These are phyloP conservation scores for Notodonta dromedarius DNA, from an alignment of 2,888 invertebrate genomes.

Conservation along the genomic window DNA sequence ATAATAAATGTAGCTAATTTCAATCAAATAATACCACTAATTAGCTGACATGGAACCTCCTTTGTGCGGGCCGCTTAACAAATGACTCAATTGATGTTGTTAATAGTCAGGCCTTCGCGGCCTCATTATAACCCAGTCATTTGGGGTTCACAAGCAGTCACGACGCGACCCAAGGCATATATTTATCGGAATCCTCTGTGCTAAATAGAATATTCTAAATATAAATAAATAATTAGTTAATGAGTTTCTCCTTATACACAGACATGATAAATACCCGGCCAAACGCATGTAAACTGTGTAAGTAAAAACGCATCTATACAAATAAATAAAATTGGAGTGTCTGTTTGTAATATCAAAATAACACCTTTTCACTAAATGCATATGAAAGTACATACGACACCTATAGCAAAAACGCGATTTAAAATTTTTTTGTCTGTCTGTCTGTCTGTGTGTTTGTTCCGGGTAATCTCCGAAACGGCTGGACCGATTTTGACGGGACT, in stretches of 20 bases:
- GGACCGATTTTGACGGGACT: no score
- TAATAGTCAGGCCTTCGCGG: constrained; percentile 64
- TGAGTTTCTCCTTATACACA: neutral
- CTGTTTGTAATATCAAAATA: no score
- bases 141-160: constrained; percentile 56
- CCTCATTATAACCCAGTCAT: constrained; percentile 56
- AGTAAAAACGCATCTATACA: no score
- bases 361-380: no score
- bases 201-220: constrained; percentile 9
- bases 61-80: constrained; percentile 76
- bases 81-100: constrained; percentile 80
- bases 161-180: constrained; percentile 47
- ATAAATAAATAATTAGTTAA: neutral
- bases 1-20: constrained; percentile 79
- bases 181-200: constrained; percentile 36
- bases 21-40: constrained; percentile 82
- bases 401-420: no score
- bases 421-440: no score
- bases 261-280: neutral
- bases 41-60: constrained; percentile 75
- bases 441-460: no score
- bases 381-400: no score
- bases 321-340: no score
- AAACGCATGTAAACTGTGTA: neutral
- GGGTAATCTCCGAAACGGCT: no score